Base-by-base conservation (phyloP, 2,888 invertebrate species). In the Dorcus parallelipipedus region DNA sequence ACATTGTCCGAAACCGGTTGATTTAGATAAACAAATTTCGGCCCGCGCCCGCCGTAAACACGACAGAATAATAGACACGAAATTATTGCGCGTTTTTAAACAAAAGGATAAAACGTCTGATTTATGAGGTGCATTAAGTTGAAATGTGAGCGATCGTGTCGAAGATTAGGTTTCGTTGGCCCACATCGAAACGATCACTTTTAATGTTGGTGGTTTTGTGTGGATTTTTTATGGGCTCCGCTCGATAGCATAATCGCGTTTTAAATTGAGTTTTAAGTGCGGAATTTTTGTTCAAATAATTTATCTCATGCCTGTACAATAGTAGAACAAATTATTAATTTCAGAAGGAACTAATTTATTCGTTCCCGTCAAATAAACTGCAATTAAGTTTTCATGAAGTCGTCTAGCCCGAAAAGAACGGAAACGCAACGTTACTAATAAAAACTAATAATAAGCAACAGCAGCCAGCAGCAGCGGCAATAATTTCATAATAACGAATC, bases 21-120 rank as follows among this genome's bases (percentile, higher is more conserved):
- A 45, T 20, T 45, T 45, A 45, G 45, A 45, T 45, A 45, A 33
- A 33, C 3, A 33, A 45, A 45, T 45, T 45, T 45, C 45, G 45
- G 23, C 45, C 9, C 23, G 45, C 20, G 20, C 23, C 20, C 23
- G 45, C 45, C 45, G 41, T 41, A 4, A 45, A 20, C 3, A 2
- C 20, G 45, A 17, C 1, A 51, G 39, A 45, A 53, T 26, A 53
- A 49, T 49, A 53, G 41, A 53, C 45, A 49, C 49, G 56, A 58
- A 33, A 33, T 33, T 58, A 58, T 58, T 52, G 53, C 58, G 53
- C 49, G 58, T 52, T 53, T 62, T 58, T 60, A 61, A 65, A 65
- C 64, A 64, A 64, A 65, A 54, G 65, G 65, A 64, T 65, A 65
- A 65, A 65, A 55, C 57, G 58, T 56, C 61, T 65, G 65, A 65